Conservation (phyloP, 1,140 invertebrate genomes). For the Cherax quadricarinatus region DNA sequence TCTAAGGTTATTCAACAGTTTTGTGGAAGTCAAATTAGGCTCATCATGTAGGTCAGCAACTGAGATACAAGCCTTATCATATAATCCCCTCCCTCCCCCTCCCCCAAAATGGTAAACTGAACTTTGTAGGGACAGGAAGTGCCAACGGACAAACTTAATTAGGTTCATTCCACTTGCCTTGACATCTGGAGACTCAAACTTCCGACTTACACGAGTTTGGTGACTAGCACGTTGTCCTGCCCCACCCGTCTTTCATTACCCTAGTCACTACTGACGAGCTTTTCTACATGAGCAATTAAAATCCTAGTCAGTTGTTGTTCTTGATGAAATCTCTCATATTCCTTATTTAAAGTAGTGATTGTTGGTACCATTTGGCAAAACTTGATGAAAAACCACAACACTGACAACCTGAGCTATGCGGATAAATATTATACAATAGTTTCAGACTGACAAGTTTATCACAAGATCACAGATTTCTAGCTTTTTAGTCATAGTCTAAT, state of each 20-base stretch:
- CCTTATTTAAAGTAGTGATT: slow-evolving; percentile 33
- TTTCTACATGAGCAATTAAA: slow-evolving; percentile 54
- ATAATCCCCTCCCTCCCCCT: slow-evolving; percentile 44
- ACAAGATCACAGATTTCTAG: slow-evolving; percentile 61
- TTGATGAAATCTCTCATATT: slow-evolving; percentile 26
- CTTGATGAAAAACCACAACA: slow-evolving; percentile 62
- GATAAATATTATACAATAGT: slow-evolving; percentile 64
- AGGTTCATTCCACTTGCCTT: slow-evolving; percentile 7
- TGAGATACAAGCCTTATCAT: slow-evolving; percentile 55
- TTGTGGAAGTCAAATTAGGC: slow-evolving; percentile 70
- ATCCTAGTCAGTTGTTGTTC: slow-evolving; percentile 54
- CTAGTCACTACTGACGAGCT: slow-evolving; percentile 43
- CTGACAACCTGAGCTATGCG: slow-evolving; percentile 68
- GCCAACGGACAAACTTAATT: slow-evolving; percentile 34
- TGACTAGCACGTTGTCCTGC: slow-evolving; percentile 63
- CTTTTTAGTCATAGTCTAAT: neutral
- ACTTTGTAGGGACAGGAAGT: slow-evolving; percentile 39
- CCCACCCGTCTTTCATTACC: slow-evolving; percentile 39
- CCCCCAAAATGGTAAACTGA: slow-evolving; percentile 13
- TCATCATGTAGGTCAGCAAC: slow-evolving; percentile 67
- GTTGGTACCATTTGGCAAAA: slow-evolving; percentile 54
- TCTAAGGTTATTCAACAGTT: slow-evolving; percentile 67
- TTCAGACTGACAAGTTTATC: slow-evolving; percentile 63
- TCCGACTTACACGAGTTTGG: slow-evolving; percentile 36
- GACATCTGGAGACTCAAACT: slow-evolving; percentile 36